A percentile compares a stretch with the other conserved stretches of the same genome.
Conservation (phyloP, 2,113 vertebrate genomes). For the Furnarius figulus region DNA sequence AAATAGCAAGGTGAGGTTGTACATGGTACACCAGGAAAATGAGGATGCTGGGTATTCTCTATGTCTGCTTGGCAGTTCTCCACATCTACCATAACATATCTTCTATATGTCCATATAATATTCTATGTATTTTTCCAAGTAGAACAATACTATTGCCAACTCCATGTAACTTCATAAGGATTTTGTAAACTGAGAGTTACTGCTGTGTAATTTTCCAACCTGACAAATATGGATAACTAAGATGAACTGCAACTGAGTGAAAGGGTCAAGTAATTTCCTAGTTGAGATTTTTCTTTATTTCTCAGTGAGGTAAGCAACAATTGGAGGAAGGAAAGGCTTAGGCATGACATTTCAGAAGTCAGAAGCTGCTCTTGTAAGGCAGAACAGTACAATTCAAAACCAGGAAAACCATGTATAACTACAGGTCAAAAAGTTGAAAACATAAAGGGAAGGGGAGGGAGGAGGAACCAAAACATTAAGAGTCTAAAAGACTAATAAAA, state of each 20-base stretch:
- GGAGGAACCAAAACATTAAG: neutral
- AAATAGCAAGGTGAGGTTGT: neutral
- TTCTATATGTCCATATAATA: neutral
- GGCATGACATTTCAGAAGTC: neutral
- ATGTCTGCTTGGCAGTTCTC: neutral
- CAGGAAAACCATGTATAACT: neutral
- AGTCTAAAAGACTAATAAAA: neutral
- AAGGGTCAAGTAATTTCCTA: neutral
- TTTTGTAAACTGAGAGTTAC: neutral
- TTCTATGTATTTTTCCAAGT: neutral
- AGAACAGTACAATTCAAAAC: neutral
- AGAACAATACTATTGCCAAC: neutral
- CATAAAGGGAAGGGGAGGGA: neutral
- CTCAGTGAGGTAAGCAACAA: constrained; percentile 35
- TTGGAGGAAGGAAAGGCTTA: constrained; percentile 61
- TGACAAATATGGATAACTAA: neutral
- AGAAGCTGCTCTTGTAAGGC: constrained; percentile 12
- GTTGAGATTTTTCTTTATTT: constrained; percentile 4
- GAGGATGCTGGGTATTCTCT: neutral
- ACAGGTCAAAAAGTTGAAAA: neutral
- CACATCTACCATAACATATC: neutral
- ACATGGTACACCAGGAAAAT: neutral
- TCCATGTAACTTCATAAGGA: neutral
- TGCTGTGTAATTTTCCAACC: neutral
- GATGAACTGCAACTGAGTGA: neutral